Percentiles rank a stretch among this genome's conserved stretches.
phyloP scores from a whole-genome alignment of 2,797 vertebrate genomes.

The Masticophis lateralis region DNA sequence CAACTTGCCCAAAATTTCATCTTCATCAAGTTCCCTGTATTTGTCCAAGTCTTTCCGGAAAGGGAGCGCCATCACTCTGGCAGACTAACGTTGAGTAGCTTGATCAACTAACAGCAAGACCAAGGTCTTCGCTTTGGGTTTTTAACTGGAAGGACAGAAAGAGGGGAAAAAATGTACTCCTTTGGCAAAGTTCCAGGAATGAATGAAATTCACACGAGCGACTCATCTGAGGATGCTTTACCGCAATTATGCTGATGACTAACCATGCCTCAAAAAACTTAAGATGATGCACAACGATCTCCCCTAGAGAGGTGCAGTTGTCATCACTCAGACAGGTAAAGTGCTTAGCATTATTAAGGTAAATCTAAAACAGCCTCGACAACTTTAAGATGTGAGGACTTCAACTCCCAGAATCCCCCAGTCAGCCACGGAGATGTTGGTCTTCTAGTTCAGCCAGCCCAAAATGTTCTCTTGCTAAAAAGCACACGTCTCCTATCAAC shows the following conservation, averaged over 20 bases:
- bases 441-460: neutral
- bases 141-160: constrained; percentile 42
- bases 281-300: too few species aligned
- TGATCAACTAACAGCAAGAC: neutral
- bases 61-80: constrained; percentile 81
- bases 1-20: constrained; percentile 91
- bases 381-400: neutral
- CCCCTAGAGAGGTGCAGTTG: neutral
- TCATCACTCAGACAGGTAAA: neutral
- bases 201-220: neutral
- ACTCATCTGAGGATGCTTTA: neutral
- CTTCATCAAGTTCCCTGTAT: constrained; percentile 95
- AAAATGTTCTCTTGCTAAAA: neutral
- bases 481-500: neutral
- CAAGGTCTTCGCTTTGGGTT: constrained; percentile 8
- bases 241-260: neutral
- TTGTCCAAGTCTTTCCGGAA: constrained; percentile 94
- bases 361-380: neutral
- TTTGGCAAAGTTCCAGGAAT: neutral
- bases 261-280: neutral
- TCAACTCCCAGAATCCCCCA: neutral
- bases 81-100: neutral
- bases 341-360: neutral
- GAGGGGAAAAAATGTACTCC: neutral
- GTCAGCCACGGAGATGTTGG: neutral